Conservation (phyloP, 2,797 vertebrate species). For the Lithobates sylvaticus region DNA sequence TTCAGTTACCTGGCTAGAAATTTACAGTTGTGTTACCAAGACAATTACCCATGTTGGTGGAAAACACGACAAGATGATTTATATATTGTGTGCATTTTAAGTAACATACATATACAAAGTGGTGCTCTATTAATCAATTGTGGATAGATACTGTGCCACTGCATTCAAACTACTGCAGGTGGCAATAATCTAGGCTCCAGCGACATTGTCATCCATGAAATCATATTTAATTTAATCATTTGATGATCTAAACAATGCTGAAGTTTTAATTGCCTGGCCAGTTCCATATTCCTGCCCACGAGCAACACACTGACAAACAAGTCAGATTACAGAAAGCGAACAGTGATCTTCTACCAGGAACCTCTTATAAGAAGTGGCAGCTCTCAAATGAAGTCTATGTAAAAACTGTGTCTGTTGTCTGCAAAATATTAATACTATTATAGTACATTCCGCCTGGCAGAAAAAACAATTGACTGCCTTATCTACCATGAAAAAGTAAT, state of each 20-base stretch:
- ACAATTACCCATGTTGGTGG: too few relatives aligned
- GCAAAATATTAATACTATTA: conserved; percentile 13
- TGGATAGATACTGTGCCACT: too few relatives aligned
- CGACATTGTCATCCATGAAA: conserved; percentile 6
- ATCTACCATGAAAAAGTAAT: background rate
- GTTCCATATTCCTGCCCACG: conserved; percentile 57
- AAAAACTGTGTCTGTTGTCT: conserved; percentile 14
- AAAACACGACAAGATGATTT: too few relatives aligned
- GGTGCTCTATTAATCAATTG: too few relatives aligned
- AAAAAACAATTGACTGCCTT: background rate
- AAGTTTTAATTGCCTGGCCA: conserved; percentile 56
- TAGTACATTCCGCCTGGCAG: background rate
- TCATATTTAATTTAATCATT: conserved; percentile 50
- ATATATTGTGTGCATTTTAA: too few relatives aligned
- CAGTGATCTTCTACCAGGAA: conserved; percentile 11
- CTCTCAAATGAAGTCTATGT: conserved; percentile 35
- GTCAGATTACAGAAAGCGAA: conserved; percentile 49
- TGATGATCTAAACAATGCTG: conserved; percentile 52
- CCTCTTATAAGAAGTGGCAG: conserved; percentile 51
- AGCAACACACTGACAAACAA: conserved; percentile 46
- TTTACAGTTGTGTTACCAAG: too few relatives aligned
- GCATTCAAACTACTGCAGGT: background rate
- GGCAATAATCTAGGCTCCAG: conserved; percentile 10
- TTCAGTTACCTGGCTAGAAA: too few relatives aligned
- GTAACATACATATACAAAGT: too few relatives aligned